Conservation (phyloP, 1,140 invertebrate species). For the Heterodera schachtii region DNA sequence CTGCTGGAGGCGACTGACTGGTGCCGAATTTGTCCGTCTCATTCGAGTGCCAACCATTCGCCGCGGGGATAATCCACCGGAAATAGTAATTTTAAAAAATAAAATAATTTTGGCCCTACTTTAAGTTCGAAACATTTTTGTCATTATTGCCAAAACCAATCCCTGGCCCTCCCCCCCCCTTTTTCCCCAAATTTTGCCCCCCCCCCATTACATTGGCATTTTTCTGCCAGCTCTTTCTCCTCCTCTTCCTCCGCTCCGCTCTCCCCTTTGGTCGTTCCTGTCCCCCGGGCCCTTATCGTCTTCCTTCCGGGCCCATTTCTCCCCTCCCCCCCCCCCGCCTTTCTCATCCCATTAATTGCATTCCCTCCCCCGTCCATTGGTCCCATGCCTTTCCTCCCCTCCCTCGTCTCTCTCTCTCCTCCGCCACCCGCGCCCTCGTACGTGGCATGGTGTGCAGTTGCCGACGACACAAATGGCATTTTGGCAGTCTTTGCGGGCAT, state of each 20-base stretch:
- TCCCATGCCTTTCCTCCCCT: neutral
- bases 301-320: neutral
- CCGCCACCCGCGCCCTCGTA: too few species aligned
- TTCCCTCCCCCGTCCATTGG: neutral
- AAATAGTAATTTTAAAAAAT: too few species aligned
- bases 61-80: too few species aligned
- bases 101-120: neutral
- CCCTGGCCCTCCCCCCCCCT: too few species aligned
- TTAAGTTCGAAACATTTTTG: neutral
- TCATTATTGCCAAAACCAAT: neutral
- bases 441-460: neutral
- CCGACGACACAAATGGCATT: constrained; percentile 12
- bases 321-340: neutral
- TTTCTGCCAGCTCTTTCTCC: too few species aligned
- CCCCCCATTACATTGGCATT: too few species aligned
- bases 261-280: too few species aligned
- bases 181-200: too few species aligned
- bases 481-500: neutral
- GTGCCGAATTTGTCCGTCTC: neutral
- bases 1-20: too few species aligned
- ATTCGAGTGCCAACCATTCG: too few species aligned
- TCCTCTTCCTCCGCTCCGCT: neutral
- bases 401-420: neutral
- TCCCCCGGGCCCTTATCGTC: too few species aligned
- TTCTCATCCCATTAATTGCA: constrained; percentile 2